Evolutionary conservation across 2,797 vertebrate genomes (phyloP).

Genomic region (Staurois parvus): DNA sequence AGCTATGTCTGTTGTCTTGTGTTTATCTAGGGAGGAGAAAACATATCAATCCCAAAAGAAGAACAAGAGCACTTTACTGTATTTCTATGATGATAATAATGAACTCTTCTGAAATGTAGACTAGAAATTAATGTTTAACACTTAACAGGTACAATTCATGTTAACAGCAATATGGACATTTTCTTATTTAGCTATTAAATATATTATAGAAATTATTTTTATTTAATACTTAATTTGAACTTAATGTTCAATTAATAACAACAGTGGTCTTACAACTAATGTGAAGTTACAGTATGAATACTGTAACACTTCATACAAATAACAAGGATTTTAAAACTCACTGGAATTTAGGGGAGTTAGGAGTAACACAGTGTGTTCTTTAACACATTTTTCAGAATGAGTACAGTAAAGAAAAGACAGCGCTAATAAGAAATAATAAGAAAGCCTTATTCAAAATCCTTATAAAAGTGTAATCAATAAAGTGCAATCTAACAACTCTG

Average conservation of each 20-base stretch:
- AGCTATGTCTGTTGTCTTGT: conserved; percentile 18
- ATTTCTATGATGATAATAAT: conserved; percentile 19
- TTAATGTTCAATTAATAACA: background rate
- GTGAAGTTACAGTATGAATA: no score
- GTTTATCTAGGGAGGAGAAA: conserved; percentile 16
- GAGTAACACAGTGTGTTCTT: no score
- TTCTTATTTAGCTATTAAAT: background rate
- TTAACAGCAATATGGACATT: conserved; percentile 18
- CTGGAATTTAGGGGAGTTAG: background rate
- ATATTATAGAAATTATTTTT: background rate
- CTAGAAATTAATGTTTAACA: conserved; percentile 27
- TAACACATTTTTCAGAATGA: background rate
- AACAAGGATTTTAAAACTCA: background rate
- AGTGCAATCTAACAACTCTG: no score
- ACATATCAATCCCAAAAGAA: conserved; percentile 36
- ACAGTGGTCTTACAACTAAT: no score
- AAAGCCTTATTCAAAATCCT: no score
- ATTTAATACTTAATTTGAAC: background rate
- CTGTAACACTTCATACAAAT: background rate
- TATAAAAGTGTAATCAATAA: no score
- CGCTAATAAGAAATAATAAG: no score
- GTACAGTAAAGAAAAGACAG: no score
- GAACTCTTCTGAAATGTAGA: conserved; percentile 21
- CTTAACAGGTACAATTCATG: background rate
- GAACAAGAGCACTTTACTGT: conserved; percentile 44